phyloP scores from a whole-genome alignment of 2,888 invertebrate species.

The Cynaeus angustus region DNA sequence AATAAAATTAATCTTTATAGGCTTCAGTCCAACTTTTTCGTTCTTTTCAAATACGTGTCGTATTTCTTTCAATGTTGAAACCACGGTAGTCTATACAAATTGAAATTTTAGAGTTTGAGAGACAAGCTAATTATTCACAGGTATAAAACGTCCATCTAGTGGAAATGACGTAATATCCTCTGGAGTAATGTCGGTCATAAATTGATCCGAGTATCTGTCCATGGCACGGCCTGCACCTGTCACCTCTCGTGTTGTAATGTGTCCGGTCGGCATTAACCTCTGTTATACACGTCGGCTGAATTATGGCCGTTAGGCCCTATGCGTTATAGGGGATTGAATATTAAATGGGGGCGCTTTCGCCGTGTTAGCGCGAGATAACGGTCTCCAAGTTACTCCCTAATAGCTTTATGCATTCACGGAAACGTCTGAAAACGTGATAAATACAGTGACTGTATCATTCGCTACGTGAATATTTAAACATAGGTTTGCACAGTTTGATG shows the following conservation, averaged over 20 bases:
- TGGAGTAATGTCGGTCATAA: constrained; percentile 56
- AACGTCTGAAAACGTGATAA: constrained; percentile 50
- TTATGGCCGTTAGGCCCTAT: constrained; percentile 57
- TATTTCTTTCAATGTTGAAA: too few species aligned
- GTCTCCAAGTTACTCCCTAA: constrained; percentile 53
- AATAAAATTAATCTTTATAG: too few species aligned
- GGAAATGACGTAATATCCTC: constrained; percentile 56
- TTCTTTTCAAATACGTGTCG: too few species aligned
- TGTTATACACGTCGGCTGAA: constrained; percentile 58
- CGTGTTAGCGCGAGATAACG: constrained; percentile 56
- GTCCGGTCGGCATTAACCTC: constrained; percentile 59
- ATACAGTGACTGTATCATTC: constrained; percentile 40
- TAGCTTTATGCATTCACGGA: constrained; percentile 55
- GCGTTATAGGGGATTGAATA: constrained; percentile 59
- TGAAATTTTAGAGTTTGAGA: background rate
- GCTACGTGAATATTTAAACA: constrained; percentile 43
- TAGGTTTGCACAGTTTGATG: constrained; percentile 38
- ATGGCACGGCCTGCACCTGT: constrained; percentile 60
- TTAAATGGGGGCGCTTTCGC: constrained; percentile 55
- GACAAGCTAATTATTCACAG: constrained; percentile 12
- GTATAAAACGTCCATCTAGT: constrained; percentile 28
- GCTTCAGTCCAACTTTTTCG: too few species aligned
- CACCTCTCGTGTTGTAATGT: constrained; percentile 61
- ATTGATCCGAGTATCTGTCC: constrained; percentile 60
- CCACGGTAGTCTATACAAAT: too few species aligned